These are phyloP conservation scores for Stegana nigrithorax DNA, from an alignment of 2,888 invertebrate species.

Conservation along the genomic window DNA sequence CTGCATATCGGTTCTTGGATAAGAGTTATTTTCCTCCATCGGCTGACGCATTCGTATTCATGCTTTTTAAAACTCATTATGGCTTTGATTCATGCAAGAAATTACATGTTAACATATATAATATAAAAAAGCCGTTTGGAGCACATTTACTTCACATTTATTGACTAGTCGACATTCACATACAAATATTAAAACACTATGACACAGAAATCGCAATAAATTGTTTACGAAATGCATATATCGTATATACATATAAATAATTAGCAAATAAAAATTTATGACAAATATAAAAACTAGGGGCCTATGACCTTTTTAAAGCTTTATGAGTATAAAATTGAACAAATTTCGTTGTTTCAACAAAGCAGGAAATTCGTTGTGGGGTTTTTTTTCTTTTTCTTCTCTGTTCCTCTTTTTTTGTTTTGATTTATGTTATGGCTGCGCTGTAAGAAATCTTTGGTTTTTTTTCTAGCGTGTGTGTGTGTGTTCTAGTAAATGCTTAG, in stretches of 20 bases:
- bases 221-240: neutral
- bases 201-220: neutral
- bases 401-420: neutral
- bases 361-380: too few species aligned
- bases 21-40: too few species aligned
- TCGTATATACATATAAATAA: neutral
- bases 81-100: too few species aligned
- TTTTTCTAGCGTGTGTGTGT: slow-evolving; percentile 10
- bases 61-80: too few species aligned
- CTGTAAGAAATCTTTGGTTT: slow-evolving; percentile 49
- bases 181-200: neutral
- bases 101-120: too few species aligned
- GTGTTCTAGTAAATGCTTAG: slow-evolving; percentile 21
- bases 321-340: too few species aligned
- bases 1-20: too few species aligned
- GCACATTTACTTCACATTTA: slow-evolving; percentile 11
- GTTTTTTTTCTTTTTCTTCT: neutral
- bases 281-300: neutral
- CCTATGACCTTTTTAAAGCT: slow-evolving; percentile 7
- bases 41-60: too few species aligned
- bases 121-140: neutral
- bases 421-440: too few species aligned
- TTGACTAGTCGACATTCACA: slow-evolving; percentile 11
- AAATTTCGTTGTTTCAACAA: too few species aligned
- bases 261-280: neutral